Conservation (phyloP, 2,888 invertebrate species). For the Sussaba pulchella region DNA sequence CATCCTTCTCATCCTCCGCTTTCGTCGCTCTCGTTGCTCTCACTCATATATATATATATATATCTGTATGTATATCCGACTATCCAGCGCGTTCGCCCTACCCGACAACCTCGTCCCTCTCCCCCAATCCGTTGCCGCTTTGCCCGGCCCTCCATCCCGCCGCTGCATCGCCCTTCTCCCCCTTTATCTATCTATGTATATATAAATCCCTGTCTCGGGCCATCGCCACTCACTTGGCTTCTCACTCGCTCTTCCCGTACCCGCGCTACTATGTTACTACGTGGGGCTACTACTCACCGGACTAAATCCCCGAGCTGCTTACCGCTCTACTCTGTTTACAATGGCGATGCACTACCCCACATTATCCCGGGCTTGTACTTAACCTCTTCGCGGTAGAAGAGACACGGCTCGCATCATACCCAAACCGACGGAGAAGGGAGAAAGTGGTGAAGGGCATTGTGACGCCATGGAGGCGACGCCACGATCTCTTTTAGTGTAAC, state of each 20-base stretch:
- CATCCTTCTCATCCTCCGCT: conserved; percentile 59
- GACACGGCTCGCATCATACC: conserved; percentile 40
- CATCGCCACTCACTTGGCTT: conserved; percentile 12
- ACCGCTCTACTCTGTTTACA: conserved; percentile 81
- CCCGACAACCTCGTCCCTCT: conserved; percentile 53
- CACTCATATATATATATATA: conserved; percentile 5
- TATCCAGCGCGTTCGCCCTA: conserved; percentile 39
- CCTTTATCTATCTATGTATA: conserved; percentile 13
- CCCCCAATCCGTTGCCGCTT: conserved; percentile 51
- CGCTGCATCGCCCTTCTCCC: background rate
- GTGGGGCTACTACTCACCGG: conserved; percentile 67
- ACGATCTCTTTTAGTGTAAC: conserved; percentile 2
- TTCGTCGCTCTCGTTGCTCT: conserved; percentile 55
- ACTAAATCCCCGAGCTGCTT: conserved; percentile 80
- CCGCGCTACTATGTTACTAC: conserved; percentile 24
- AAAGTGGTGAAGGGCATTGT: conserved; percentile 15
- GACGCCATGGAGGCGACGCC: conserved; percentile 38
- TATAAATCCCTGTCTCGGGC: conserved; percentile 21
- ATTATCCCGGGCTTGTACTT: conserved; percentile 70
- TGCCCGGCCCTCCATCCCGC: conserved; percentile 24
- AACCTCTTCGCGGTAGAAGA: conserved; percentile 69
- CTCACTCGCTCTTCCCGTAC: conserved; percentile 12
- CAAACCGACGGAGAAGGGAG: background rate
- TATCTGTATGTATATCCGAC: background rate
- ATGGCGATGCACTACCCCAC: conserved; percentile 79